A percentile compares a stretch with the other conserved stretches of the same genome.
Evolutionary conservation across 1,140 invertebrate genomes (phyloP).

Genomic region (Pogonomyrmex californicus): DNA sequence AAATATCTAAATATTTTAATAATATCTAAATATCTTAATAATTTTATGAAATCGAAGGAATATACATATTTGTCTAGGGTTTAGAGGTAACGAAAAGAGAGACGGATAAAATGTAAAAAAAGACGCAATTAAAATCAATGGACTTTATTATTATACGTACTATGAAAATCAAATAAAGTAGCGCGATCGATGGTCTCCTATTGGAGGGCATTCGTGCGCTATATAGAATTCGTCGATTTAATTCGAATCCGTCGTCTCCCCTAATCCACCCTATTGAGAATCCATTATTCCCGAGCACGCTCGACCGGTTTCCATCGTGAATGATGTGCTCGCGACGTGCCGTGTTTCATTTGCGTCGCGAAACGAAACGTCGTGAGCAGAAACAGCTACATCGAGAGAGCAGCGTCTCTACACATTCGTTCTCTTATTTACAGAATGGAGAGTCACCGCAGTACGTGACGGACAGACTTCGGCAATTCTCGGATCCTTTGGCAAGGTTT

Average conservation of each 20-base stretch:
- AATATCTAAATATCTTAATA: not conserved
- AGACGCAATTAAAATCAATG: not conserved
- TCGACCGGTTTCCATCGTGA: not conserved
- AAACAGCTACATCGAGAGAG: constrained; percentile 26
- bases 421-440: constrained; percentile 84
- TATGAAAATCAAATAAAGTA: not conserved
- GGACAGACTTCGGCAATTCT: constrained; percentile 87
- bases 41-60: not conserved
- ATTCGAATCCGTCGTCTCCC: constrained; percentile 8
- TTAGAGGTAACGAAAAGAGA: not conserved
- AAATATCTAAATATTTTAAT: not conserved
- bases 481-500: constrained; percentile 87
- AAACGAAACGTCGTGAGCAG: not conserved
- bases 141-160: not conserved
- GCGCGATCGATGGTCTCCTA: constrained; percentile 17
- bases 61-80: too few relatives aligned
- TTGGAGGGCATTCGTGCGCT: constrained; percentile 8
- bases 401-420: constrained; percentile 39
- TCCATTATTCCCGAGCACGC: constrained; percentile 45
- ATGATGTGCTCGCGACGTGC: constrained; percentile 37
- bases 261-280: constrained; percentile 30
- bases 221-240: constrained; percentile 40
- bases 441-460: constrained; percentile 86
- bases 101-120: not conserved
- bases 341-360: constrained; percentile 48